Conservation (phyloP, 2,797 vertebrate species). For the Pagetopsis macropterus region DNA sequence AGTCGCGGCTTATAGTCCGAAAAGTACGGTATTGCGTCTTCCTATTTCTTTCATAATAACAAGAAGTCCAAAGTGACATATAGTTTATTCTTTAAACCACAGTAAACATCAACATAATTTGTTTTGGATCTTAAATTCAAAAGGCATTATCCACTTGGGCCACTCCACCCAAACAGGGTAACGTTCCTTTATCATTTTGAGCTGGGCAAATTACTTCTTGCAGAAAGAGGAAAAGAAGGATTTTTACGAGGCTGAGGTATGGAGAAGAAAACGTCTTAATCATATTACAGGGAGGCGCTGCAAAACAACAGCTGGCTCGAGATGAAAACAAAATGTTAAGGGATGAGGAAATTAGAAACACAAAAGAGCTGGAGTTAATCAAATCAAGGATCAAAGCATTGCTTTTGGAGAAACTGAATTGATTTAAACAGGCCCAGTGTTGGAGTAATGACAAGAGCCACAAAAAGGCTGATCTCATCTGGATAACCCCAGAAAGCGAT, state of each 20-base stretch:
- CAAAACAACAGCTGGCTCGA: constrained; percentile 84
- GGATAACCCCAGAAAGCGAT: constrained; percentile 66
- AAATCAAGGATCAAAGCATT: constrained; percentile 84
- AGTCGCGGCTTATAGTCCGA: no score
- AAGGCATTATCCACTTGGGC: constrained; percentile 30
- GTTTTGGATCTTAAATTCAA: constrained; percentile 36
- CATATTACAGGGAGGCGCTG: constrained; percentile 77
- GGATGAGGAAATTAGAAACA: constrained; percentile 86
- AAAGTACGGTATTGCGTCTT: no score
- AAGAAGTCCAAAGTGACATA: constrained; percentile 10
- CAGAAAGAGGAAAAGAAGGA: constrained; percentile 63
- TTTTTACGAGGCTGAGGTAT: constrained; percentile 69
- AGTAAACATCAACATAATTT: constrained; percentile 1
- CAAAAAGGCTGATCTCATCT: constrained; percentile 74
- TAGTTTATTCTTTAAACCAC: constrained; percentile 22
- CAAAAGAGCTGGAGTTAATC: constrained; percentile 84
- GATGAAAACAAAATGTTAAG: constrained; percentile 81
- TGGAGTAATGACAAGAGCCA: constrained; percentile 71
- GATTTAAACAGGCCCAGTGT: constrained; percentile 79
- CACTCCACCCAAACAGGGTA: constrained; percentile 35
- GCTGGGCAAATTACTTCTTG: constrained; percentile 54
- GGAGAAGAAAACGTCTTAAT: constrained; percentile 75
- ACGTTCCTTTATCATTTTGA: constrained; percentile 51
- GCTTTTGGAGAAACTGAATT: constrained; percentile 72
- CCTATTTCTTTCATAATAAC: constrained; percentile 6